phyloP scores from a whole-genome alignment of 2,113 vertebrate genomes.

The Triplophysa rosa region DNA sequence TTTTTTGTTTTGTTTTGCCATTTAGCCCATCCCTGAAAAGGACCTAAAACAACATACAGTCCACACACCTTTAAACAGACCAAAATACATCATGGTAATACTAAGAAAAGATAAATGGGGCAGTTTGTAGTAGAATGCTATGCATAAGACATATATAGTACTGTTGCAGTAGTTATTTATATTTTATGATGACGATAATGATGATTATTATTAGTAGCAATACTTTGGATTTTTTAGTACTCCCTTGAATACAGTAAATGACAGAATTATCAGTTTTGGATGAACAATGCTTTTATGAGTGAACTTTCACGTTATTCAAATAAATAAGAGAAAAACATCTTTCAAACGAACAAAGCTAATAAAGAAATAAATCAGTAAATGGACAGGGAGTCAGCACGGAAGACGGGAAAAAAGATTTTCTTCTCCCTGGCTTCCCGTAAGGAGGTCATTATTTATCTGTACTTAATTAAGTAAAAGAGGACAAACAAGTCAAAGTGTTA shows the following conservation, averaged over 20 bases:
- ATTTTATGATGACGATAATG: no score
- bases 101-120: no score
- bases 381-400: slow-evolving; percentile 17
- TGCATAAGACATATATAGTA: no score
- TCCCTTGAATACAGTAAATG: neutral
- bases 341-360: neutral
- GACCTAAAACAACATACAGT: no score
- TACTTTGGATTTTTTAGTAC: no score
- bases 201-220: no score
- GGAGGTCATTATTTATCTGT: slow-evolving; percentile 69
- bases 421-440: slow-evolving; percentile 61
- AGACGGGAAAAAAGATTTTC: slow-evolving; percentile 33
- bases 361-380: neutral
- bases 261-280: neutral
- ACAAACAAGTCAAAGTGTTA: slow-evolving; percentile 74
- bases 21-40: no score
- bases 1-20: no score
- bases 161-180: no score
- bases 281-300: neutral
- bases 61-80: no score
- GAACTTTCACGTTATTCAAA: neutral
- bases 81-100: no score
- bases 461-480: slow-evolving; percentile 76
- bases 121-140: no score
- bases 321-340: neutral